A percentile compares a stretch with the other conserved stretches of the same genome.
Conservation (phyloP, 2,888 invertebrate genomes). For the Plagodis dolabraria region DNA sequence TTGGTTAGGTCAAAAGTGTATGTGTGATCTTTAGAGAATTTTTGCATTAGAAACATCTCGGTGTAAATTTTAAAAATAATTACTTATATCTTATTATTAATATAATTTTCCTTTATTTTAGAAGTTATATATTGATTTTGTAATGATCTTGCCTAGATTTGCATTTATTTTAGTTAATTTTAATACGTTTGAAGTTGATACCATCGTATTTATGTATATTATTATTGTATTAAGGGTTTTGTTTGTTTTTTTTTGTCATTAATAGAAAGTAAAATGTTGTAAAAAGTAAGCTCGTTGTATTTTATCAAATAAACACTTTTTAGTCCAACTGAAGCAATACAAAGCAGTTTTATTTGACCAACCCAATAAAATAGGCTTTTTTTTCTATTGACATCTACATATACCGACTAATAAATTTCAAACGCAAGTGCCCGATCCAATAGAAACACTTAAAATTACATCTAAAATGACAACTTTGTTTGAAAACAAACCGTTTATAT, state of each 20-base stretch:
- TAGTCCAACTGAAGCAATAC: slow-evolving; percentile 85
- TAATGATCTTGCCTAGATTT: slow-evolving; percentile 83
- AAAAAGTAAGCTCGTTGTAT: slow-evolving; percentile 86
- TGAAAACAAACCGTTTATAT: too few species aligned
- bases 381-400: too few species aligned
- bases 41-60: slow-evolving; percentile 73
- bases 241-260: slow-evolving; percentile 83
- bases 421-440: too few species aligned
- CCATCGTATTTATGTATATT: slow-evolving; percentile 84
- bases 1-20: slow-evolving; percentile 84
- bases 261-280: slow-evolving; percentile 84
- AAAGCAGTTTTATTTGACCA: slow-evolving; percentile 68
- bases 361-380: background rate
- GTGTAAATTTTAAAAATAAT: slow-evolving; percentile 72
- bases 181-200: slow-evolving; percentile 81
- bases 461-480: too few species aligned
- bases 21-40: slow-evolving; percentile 81
- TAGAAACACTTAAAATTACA: too few species aligned
- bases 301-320: slow-evolving; percentile 86
- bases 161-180: slow-evolving; percentile 83
- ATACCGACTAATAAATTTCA: too few species aligned
- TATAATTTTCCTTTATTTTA: slow-evolving; percentile 59
- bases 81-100: slow-evolving; percentile 53
- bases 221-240: slow-evolving; percentile 82
- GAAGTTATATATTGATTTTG: slow-evolving; percentile 70